A percentile compares a stretch with the other conserved stretches of the same genome.
Evolutionary conservation across 2,113 vertebrate genomes (phyloP).

Genomic region (Scomber scombrus): DNA sequence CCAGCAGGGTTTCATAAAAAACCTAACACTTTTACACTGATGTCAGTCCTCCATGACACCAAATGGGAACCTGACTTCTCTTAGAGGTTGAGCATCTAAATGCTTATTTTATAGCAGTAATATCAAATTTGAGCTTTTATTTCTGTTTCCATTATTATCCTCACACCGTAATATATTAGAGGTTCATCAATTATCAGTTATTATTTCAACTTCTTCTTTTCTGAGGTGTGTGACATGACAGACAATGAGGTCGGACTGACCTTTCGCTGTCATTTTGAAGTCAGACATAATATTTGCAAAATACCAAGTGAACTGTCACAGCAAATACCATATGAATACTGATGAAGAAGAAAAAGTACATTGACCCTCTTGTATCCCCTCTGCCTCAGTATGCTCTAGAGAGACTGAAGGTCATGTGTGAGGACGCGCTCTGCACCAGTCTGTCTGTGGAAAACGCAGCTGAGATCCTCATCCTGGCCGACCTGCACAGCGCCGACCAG

Average conservation of each 20-base stretch:
- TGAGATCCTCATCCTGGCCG: constrained; percentile 96
- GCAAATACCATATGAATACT: constrained; percentile 4
- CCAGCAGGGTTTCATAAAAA: constrained; percentile 5
- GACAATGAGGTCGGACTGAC: background rate
- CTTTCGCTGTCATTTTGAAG: background rate
- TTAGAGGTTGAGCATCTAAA: background rate
- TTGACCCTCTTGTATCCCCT: background rate
- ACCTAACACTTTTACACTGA: constrained; percentile 20
- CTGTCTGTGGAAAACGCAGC: constrained; percentile 97
- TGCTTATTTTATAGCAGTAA: background rate
- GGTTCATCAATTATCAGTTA: too few species aligned
- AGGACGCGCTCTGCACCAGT: constrained; percentile 96
- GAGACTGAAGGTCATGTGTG: constrained; percentile 98
- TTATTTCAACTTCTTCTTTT: background rate
- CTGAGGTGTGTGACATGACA: background rate
- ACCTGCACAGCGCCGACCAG: constrained; percentile 97
- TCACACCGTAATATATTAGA: background rate
- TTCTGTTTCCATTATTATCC: background rate
- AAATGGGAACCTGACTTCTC: constrained; percentile 9
- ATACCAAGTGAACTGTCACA: background rate
- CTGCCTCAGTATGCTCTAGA: constrained; percentile 92
- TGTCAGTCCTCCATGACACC: constrained; percentile 27
- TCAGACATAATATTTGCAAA: background rate
- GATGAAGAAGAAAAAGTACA: background rate
- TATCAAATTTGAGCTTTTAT: too few species aligned